Evolutionary conservation across 1,140 invertebrate species (phyloP).

Genomic region (Drosophila melanogaster): Release_6_plus_ISO1_MT NT_033777.3:28475501-28476000

Average conservation of each 20-base stretch:
- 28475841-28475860: constrained; percentile 44
- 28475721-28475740: constrained; percentile 52
- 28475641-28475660: constrained; percentile 32
- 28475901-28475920: too few relatives aligned
- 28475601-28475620: constrained; percentile 70
- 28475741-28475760: constrained; percentile 1
- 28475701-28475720: constrained; percentile 26
- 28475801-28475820: constrained; percentile 45
- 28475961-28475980: too few relatives aligned
- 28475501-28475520: constrained; percentile 60
- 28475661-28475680: constrained; percentile 65
- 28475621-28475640: constrained; percentile 68
- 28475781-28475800: constrained; percentile 52
- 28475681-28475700: constrained; percentile 67
- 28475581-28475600: constrained; percentile 50
- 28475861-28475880: constrained; percentile 5
- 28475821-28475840: constrained; percentile 48
- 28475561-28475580: background rate
- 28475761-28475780: constrained; percentile 18
- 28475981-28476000: too few relatives aligned
- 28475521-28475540: constrained; percentile 38
- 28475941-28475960: too few relatives aligned
- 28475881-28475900: background rate
- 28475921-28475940: too few relatives aligned
- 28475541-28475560: background rate